Base-by-base conservation (phyloP, 2,888 invertebrate species). In the Aporophyla lueneburgensis region DNA sequence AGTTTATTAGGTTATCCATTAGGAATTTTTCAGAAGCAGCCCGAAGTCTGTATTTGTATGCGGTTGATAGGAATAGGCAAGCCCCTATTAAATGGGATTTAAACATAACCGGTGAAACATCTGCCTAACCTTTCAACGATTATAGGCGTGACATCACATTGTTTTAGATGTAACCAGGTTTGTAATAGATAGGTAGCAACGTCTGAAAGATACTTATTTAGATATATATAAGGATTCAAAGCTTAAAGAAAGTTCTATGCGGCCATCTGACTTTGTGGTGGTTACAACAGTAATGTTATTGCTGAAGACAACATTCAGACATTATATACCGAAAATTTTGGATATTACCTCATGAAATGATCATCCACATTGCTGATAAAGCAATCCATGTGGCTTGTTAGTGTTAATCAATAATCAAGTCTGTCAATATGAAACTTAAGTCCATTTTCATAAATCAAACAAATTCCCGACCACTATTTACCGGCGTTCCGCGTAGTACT, bases 371-470 rank as follows among this genome's bases (percentile, higher is more conserved):
- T 19, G n/a, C 43, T 46, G 54, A n/a, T n/a, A 2, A 0, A 14
- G 5, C 12, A 27, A 19, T 24, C 9, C 19, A 46, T 4, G 27
- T n/a, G 9, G 1, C n/a, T 14, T 19, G 7, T 9, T 1, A 46
- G 9, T 27, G 43, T 24, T 33, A 67, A 76, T 10, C 16, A 71
- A 53, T 16, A 24, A 71, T 24, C 53, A 78, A 53, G 7, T 53
- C 33, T 59, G 16, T 58, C 33, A 33, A 1, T 51, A 53, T 24
- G 12, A 59, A 61, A 69, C 19, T 62, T n/a, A 53, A 74, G 65
- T 46, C 40, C 27, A 71, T 40, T 49, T 61, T 43, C 33, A 62
- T 80, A 77, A 86, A 86, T 86, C 72, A 83, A 76, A 61, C 72
- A 80, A 76, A 61, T 14, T 46, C 2, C 19, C 4, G 49, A 53